Evolutionary conservation across 2,888 invertebrate species (phyloP), one percentile per base, ranked within the genome.

Genomic region (Podotricha telesiphe): DNA sequence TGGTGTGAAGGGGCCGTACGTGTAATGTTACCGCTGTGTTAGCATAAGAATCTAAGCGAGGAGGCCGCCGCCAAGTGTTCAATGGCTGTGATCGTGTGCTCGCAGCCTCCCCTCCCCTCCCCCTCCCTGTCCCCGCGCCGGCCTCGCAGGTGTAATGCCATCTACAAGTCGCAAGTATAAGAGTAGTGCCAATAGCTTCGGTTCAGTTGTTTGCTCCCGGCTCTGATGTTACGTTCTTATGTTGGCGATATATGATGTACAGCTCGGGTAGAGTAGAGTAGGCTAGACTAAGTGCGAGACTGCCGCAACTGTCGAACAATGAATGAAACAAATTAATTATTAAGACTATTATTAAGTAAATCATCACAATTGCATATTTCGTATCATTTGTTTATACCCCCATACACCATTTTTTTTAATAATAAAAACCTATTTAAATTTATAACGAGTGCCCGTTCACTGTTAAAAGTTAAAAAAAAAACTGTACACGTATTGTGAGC

Each of bases 281-380:
- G 61, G 20, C 42, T 50, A 56, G 62, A 34, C n/a, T 53, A 47
- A 67, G 13, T n/a, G 47, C 58, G 53, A 10, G 59, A 56, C 15
- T 51, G 63, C 20, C 55, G 65, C 28, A 11, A 58, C 51, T 64
- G 67, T 34, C 71, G 71, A 71, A 71, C 71, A 67, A 71, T 58
- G 40, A 65, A 68, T 70, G 48, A 68, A 71, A 68, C 71, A 71
- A 71, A 69, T 37, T 70, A 64, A 59, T 40, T 47, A 48, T 50
- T 69, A 71, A 69, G 63, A 47, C 17, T 67, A 67, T n/a, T 42
- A 51, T 64, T 65, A 50, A 71, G 71, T 71, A 71, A 71, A 69
- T 48, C 51, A 64, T 69, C 63, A 64, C 55, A 67, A 53, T 56
- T 40, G n/a, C 15, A 19, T 40, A 28, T 37, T 7, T 55, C 48